phyloP scores from a whole-genome alignment of 2,888 invertebrate genomes.

The Xanthia icteritia region DNA sequence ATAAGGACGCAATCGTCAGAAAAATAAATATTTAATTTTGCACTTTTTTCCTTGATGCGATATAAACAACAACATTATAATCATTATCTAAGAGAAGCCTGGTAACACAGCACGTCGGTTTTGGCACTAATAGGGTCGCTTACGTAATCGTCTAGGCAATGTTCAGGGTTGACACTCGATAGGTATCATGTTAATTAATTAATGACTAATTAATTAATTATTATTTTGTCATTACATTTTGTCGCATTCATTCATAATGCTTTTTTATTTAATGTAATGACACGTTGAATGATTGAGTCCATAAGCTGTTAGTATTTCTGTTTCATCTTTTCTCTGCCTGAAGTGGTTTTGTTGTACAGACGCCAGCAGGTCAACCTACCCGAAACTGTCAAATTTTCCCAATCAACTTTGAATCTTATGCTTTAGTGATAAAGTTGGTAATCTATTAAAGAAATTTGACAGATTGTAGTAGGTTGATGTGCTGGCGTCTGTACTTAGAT shows the following conservation, averaged over 20 bases:
- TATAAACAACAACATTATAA: conserved; percentile 49
- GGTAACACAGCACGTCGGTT: conserved; percentile 29
- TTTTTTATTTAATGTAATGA: background rate
- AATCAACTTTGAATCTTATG: too few species aligned
- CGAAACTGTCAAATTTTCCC: too few species aligned
- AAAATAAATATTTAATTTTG: background rate
- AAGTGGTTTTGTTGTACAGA: too few species aligned
- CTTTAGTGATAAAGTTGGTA: too few species aligned
- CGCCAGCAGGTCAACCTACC: too few species aligned
- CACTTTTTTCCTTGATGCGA: background rate
- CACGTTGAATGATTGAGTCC: background rate
- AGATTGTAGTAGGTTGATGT: too few species aligned
- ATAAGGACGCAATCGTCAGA: background rate
- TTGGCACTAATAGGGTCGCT: conserved; percentile 43
- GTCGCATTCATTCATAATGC: background rate
- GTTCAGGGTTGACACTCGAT: conserved; percentile 36
- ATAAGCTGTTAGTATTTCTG: too few species aligned
- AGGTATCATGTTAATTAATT: too few species aligned
- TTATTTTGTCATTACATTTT: background rate
- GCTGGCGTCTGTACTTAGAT: too few species aligned
- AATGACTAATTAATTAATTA: conserved; percentile 11
- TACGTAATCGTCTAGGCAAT: conserved; percentile 37
- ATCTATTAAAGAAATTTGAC: too few species aligned
- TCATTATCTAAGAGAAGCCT: conserved; percentile 26
- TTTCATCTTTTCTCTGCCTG: too few species aligned